Evolutionary conservation across 2,113 vertebrate genomes (phyloP), one percentile per base, ranked within the genome.

Genomic region (Boulengeromyrus knoepffleri): DNA sequence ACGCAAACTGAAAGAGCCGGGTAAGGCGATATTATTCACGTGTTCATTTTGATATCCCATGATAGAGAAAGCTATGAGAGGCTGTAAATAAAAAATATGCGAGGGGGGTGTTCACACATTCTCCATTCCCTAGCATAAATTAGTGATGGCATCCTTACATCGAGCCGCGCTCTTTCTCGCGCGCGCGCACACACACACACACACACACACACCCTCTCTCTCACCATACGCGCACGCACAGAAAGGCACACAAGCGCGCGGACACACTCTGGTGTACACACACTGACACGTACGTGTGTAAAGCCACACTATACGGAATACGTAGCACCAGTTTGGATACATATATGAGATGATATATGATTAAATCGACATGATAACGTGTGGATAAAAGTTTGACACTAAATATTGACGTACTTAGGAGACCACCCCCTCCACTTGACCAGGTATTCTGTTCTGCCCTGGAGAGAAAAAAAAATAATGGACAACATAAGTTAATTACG

Each of bases 391-490:
- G 80, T 89, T 89, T 85, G n/a, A 56, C 39, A 89, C 56, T 58
- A 88, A 90, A 89, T 13, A 0, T 42, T 46, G 24, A 97, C 97
- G 98, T 96, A 98, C 97, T 97, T 98, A 53, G 98, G 97, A 58
- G 97, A 97, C 98, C 98, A 98, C 83, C 97, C 97, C 95, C 98
- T 95, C 98, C 98, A 99, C 97, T 99, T 98, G 95, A 99, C 97
- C 95, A 99, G 97, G 95, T 98, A 99, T 94, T 99, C 97, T 91
- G 97, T 96, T 94, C 97, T 96, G 90, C 97, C 97, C 97, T 99
- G 96, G 90, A 92, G 93, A 91, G 50, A 80, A 92, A 89, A 58
- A 36, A 84, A 91, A 91, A 88, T 85, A 12, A 87, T 17, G 24
- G 24, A 49, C 88, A 90, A 52, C 89, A 88, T 17, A 62, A 80